phyloP scores from a whole-genome alignment of 1,140 invertebrate genomes.

The Cheumatopsyche charites region DNA sequence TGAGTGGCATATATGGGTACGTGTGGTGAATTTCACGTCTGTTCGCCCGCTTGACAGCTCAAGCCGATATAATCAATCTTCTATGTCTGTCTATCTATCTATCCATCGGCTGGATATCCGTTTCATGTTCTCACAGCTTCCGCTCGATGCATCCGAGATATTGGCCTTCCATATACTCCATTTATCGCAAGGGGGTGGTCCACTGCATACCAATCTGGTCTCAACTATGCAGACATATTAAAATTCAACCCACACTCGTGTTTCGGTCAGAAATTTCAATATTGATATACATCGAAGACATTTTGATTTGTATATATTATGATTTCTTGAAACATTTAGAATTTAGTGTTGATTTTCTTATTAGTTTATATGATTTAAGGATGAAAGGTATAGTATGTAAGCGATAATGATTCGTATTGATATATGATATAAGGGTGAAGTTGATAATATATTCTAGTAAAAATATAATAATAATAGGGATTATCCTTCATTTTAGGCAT shows the following conservation, averaged over 20 bases:
- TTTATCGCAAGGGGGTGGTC: not conserved
- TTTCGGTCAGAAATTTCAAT: not conserved
- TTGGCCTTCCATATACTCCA: conserved; percentile 12
- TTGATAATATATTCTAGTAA: too few relatives aligned
- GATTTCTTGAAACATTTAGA: too few relatives aligned
- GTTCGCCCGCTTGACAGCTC: conserved; percentile 12
- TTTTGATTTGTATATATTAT: too few relatives aligned
- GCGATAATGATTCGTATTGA: too few relatives aligned
- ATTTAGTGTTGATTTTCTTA: too few relatives aligned
- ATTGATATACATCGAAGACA: too few relatives aligned
- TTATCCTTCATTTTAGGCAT: too few relatives aligned
- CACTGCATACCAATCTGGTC: conserved; percentile 37
- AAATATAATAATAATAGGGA: too few relatives aligned
- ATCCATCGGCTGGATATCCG: conserved; percentile 33
- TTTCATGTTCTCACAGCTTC: conserved; percentile 37
- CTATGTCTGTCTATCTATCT: conserved; percentile 14
- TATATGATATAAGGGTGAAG: too few relatives aligned
- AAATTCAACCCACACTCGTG: conserved; percentile 25
- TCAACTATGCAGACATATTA: conserved; percentile 32
- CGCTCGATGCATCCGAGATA: conserved; percentile 37
- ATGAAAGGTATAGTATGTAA: too few relatives aligned
- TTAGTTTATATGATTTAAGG: too few relatives aligned
- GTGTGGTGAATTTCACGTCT: not conserved
- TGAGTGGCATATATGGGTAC: not conserved
- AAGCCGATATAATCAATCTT: conserved; percentile 42